These are phyloP conservation scores for Motacilla alba DNA, from an alignment of 2,113 vertebrate genomes.

Conservation along the genomic window DNA sequence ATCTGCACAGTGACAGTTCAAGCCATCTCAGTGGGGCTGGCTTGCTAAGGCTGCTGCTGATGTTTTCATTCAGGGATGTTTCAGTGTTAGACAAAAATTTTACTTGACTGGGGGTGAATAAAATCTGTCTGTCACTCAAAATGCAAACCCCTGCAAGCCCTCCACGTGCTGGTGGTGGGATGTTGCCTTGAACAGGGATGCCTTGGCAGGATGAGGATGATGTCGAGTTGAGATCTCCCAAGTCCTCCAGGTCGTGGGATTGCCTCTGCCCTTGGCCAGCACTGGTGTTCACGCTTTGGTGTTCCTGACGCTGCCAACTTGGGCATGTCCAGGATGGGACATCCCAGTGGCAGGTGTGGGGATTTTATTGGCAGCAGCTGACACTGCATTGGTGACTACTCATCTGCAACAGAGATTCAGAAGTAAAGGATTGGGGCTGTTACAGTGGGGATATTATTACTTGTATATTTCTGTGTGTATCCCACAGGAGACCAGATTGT, in stretches of 20 bases:
- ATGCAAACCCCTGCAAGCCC: not conserved
- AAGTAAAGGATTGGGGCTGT: not conserved
- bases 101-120: not conserved
- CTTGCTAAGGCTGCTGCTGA: not conserved
- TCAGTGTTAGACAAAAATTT: not conserved
- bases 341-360: not conserved
- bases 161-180: accelerated
- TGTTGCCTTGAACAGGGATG: not conserved
- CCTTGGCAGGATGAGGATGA: accelerated
- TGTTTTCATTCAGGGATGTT: not conserved
- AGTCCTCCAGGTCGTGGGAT: not conserved
- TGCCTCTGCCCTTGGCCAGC: not conserved
- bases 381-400: not conserved
- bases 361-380: not conserved
- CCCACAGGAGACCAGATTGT: not conserved
- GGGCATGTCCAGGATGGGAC: not conserved
- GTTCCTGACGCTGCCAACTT: not conserved
- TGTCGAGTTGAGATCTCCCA: not conserved
- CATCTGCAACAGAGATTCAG: not conserved
- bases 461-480: not conserved
- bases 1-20: not conserved
- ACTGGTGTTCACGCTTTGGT: accelerated
- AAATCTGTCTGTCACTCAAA: not conserved
- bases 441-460: not conserved
- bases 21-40: not conserved